These are phyloP conservation scores for Lerista edwardsae DNA, from an alignment of 2,797 vertebrate genomes.

Conservation along the genomic window DNA sequence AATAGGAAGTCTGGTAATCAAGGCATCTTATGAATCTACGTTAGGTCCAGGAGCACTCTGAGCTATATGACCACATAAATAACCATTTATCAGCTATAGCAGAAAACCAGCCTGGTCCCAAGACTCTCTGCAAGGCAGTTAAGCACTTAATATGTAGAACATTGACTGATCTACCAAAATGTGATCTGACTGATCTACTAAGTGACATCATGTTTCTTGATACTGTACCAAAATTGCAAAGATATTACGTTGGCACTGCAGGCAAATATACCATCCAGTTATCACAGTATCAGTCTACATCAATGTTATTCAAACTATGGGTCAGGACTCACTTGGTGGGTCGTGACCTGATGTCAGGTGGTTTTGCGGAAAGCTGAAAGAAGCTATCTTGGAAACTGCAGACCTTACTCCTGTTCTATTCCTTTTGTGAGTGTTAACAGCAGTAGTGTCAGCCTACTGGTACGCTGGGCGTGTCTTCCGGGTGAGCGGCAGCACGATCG, in stretches of 20 bases:
- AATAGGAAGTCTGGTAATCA: background rate
- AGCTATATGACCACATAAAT: constrained; percentile 32
- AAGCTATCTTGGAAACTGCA: no score
- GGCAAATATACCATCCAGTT: background rate
- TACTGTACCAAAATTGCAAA: background rate
- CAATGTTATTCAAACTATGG: no score
- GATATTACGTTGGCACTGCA: background rate
- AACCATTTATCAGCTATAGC: constrained; percentile 1
- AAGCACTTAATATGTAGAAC: constrained; percentile 2
- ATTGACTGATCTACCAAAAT: background rate
- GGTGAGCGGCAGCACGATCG: no score
- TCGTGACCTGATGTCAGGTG: no score
- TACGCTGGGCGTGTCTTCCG: no score
- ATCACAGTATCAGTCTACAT: background rate
- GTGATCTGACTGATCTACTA: no score
- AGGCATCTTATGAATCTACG: constrained; percentile 25
- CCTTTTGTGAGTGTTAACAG: no score
- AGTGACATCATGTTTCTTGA: no score
- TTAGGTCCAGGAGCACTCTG: background rate
- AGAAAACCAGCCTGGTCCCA: background rate
- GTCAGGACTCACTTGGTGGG: no score
- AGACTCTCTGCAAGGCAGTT: background rate
- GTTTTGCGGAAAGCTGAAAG: no score
- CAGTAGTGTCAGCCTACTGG: no score
- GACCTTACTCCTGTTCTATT: no score